These are phyloP conservation scores for Lordiphosa stackelbergi DNA, from an alignment of 1,140 invertebrate species.

Conservation along the genomic window DNA sequence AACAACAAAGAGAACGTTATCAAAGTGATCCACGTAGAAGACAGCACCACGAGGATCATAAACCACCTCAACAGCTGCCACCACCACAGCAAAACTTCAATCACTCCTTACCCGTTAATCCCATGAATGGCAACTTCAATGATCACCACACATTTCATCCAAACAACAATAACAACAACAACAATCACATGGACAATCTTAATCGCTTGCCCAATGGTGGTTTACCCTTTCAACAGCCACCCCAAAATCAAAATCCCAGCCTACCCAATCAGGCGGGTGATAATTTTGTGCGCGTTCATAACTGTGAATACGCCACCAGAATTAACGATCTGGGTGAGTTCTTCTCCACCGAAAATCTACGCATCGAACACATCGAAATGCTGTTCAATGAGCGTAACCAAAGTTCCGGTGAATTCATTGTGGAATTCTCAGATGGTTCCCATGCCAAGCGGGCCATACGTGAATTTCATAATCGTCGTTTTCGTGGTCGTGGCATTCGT, in stretches of 20 bases:
- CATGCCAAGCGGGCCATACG: slow-evolving; percentile 84
- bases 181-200: slow-evolving; percentile 11
- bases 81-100: slow-evolving; percentile 26
- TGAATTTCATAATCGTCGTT: slow-evolving; percentile 82
- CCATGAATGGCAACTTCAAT: slow-evolving; percentile 28
- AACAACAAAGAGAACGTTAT: slow-evolving; percentile 11
- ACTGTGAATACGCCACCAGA: slow-evolving; percentile 85
- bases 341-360: slow-evolving; percentile 86
- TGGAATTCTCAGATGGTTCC: slow-evolving; percentile 85
- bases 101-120: slow-evolving; percentile 45
- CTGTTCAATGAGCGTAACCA: slow-evolving; percentile 83
- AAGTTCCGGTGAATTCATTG: slow-evolving; percentile 89
- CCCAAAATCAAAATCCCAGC: slow-evolving; percentile 4
- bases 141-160: not conserved
- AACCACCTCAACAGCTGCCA: slow-evolving; percentile 17
- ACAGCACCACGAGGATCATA: slow-evolving; percentile 15
- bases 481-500: slow-evolving; percentile 82
- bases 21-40: slow-evolving; percentile 35
- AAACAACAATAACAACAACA: slow-evolving; percentile 23
- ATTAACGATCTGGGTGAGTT: slow-evolving; percentile 89
- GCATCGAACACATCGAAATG: slow-evolving; percentile 87
- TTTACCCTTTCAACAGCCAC: not conserved
- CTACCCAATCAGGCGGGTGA: slow-evolving; percentile 33
- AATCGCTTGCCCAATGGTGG: slow-evolving; percentile 26
- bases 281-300: slow-evolving; percentile 84